A percentile compares a stretch with the other conserved stretches of the same genome.
phyloP scores from a whole-genome alignment of 2,113 vertebrate genomes.

The Charadrius vociferus region DNA sequence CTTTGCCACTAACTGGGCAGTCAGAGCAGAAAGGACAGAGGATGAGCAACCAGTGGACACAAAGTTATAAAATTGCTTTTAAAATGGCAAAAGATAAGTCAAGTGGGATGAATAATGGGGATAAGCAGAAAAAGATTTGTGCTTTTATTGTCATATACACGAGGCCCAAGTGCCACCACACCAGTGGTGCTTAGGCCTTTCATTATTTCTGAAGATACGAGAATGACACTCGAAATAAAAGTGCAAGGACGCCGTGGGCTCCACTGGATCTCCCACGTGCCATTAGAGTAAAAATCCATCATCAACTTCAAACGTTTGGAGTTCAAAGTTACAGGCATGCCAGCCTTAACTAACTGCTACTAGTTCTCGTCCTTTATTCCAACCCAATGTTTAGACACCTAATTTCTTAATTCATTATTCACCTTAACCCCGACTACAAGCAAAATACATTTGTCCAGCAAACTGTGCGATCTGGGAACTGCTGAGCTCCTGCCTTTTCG shows the following conservation, averaged over 20 bases:
- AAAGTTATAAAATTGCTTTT: background rate
- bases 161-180: background rate
- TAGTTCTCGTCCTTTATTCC: background rate
- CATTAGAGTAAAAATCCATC: background rate
- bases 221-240: background rate
- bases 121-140: background rate
- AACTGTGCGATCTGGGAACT: conserved; percentile 31
- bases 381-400: background rate
- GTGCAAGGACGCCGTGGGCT: background rate
- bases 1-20: background rate
- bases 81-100: background rate
- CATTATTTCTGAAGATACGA: rapidly evolving
- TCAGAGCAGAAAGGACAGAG: background rate
- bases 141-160: background rate
- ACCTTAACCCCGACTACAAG: background rate
- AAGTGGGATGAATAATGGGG: background rate
- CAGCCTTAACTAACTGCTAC: background rate
- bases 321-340: background rate
- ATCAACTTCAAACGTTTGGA: background rate
- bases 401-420: conserved; percentile 19
- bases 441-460: conserved; percentile 40
- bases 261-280: background rate
- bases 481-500: conserved; percentile 40
- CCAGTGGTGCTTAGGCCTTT: background rate
- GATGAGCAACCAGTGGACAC: background rate